A percentile compares a stretch with the other conserved stretches of the same genome.
Conservation (phyloP, 2,888 invertebrate species). For the Synergus laeviventris region DNA sequence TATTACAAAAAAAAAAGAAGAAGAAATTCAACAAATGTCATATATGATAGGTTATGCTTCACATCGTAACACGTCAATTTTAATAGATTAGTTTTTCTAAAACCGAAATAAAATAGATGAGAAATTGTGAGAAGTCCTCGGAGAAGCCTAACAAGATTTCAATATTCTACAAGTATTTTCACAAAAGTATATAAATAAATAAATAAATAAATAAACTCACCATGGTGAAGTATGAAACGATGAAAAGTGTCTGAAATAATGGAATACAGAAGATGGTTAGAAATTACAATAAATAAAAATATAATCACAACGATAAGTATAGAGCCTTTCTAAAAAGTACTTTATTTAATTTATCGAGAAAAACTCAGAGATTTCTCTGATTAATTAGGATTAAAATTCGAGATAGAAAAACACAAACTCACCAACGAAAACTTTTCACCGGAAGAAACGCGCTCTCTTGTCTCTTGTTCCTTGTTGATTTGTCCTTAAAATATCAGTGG, state of each 20-base stretch:
- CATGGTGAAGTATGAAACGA: constrained; percentile 16
- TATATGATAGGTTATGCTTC: constrained; percentile 13
- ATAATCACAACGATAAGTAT: neutral
- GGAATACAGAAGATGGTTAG: neutral
- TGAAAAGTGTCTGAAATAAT: constrained; percentile 18
- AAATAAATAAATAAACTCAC: constrained; percentile 14
- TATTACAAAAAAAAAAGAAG: neutral
- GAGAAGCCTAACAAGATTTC: neutral
- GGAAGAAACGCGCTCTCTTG: constrained; percentile 19
- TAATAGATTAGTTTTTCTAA: neutral
- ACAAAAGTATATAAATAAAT: neutral
- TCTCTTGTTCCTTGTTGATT: neutral
- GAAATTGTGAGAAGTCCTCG: neutral
- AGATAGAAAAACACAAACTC: constrained; percentile 14
- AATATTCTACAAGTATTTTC: neutral
- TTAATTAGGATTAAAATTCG: constrained; percentile 11
- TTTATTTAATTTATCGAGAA: neutral
- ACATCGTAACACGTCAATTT: neutral
- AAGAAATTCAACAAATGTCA: constrained; percentile 8
- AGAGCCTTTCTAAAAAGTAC: neutral
- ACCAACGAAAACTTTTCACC: constrained; percentile 27
- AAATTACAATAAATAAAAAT: constrained; percentile 4
- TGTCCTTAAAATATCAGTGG: too few relatives aligned
- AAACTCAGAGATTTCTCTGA: neutral
- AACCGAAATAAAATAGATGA: neutral